Percentiles rank a stretch among this genome's conserved stretches.
Evolutionary conservation across 92 coral and sea anemone genomes (phyloP).

Genomic region (Epizoanthus ramosus): DNA sequence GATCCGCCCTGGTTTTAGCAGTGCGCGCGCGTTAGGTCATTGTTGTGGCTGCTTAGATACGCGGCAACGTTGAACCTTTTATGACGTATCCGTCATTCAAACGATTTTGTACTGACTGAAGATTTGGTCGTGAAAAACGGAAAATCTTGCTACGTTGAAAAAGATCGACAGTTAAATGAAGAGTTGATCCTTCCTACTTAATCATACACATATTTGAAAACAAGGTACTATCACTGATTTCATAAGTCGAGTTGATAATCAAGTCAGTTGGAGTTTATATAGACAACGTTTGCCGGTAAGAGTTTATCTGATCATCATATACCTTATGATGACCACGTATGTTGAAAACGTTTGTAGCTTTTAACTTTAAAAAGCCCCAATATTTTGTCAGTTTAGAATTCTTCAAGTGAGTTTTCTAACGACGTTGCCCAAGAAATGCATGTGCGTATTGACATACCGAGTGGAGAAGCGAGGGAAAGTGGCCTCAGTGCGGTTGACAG

Average conservation of each 20-base stretch:
- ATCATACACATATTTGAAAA: no score
- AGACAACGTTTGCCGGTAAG: no score
- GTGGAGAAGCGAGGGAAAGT: not conserved
- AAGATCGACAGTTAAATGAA: no score
- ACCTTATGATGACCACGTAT: no score
- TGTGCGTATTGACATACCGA: not conserved
- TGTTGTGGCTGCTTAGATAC: not conserved
- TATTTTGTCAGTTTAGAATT: not conserved
- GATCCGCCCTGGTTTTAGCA: no score
- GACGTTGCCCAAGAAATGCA: not conserved
- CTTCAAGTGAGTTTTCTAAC: not conserved
- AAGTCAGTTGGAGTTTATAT: not conserved
- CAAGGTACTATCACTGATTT: not conserved
- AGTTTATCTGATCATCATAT: no score
- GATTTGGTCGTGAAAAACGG: not conserved
- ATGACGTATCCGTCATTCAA: not conserved
- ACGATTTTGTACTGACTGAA: no score
- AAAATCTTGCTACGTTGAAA: not conserved
- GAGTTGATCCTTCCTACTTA: no score
- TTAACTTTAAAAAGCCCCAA: no score
- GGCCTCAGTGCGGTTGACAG: not conserved
- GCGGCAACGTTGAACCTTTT: not conserved
- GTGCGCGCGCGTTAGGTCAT: not conserved
- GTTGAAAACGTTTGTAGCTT: no score
- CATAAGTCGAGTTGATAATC: not conserved